Percentiles rank a stretch among this genome's conserved stretches.
These are phyloP conservation scores for Siphamia tubifer DNA, from an alignment of 2,113 vertebrate genomes.

Conservation along the genomic window DNA sequence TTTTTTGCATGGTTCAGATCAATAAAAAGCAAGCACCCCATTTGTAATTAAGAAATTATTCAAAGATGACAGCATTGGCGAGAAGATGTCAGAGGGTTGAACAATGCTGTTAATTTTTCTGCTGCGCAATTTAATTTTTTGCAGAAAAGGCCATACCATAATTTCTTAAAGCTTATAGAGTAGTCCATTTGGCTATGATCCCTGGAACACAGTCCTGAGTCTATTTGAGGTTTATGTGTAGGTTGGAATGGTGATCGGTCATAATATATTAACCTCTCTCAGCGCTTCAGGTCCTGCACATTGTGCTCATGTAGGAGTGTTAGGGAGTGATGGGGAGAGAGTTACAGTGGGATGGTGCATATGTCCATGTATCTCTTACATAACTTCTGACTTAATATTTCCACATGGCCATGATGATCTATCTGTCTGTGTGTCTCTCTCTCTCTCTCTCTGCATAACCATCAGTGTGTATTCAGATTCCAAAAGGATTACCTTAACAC, in stretches of 20 bases:
- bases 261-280: conserved; percentile 50
- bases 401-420: neutral
- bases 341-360: conserved; percentile 15
- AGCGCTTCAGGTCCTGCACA: conserved; percentile 24
- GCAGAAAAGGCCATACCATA: neutral
- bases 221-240: conserved; percentile 52
- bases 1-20: too few species aligned
- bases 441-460: conserved; percentile 4
- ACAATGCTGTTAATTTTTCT: too few species aligned
- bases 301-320: conserved; percentile 46
- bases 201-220: conserved; percentile 14
- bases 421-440: neutral
- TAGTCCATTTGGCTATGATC: neutral
- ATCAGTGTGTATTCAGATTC: conserved; percentile 28
- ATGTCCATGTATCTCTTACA: conserved; percentile 42
- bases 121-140: neutral
- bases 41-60: too few species aligned
- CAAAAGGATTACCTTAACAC: conserved; percentile 46
- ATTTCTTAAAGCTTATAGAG: neutral
- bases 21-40: too few species aligned
- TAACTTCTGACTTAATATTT: conserved; percentile 52
- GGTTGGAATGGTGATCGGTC: conserved; percentile 39
- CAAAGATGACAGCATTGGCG: too few species aligned
- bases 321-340: conserved; percentile 8
- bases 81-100: too few species aligned